Evolutionary conservation across 2,888 invertebrate genomes (phyloP).

Genomic region (Drymonia ruficornis): DNA sequence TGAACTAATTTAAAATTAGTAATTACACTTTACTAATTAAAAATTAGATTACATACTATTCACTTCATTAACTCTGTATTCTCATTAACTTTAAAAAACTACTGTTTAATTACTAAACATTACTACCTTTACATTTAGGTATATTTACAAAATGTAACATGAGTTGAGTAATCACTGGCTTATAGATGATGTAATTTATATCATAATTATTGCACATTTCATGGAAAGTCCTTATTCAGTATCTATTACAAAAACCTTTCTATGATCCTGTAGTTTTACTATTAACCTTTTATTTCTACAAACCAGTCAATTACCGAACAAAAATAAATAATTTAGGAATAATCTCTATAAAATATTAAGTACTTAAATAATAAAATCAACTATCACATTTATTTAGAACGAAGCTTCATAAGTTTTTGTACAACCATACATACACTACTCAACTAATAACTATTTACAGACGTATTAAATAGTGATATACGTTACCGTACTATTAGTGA

Average conservation of each 20-base stretch:
- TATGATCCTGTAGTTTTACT: slow-evolving; percentile 16
- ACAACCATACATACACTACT: slow-evolving; percentile 55
- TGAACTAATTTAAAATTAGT: slow-evolving; percentile 55
- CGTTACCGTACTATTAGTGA: slow-evolving; percentile 56
- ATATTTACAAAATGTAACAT: slow-evolving; percentile 61
- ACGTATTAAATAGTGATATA: slow-evolving; percentile 61
- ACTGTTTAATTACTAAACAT: slow-evolving; percentile 49
- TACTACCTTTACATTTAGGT: slow-evolving; percentile 57
- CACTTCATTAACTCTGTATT: slow-evolving; percentile 31
- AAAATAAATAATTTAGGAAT: slow-evolving; percentile 82
- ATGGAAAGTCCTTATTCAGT: slow-evolving; percentile 22
- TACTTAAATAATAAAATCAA: slow-evolving; percentile 82
- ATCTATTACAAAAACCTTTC: slow-evolving; percentile 23
- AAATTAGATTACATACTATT: slow-evolving; percentile 44
- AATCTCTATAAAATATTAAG: slow-evolving; percentile 78
- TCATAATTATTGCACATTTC: slow-evolving; percentile 45
- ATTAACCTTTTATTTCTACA: slow-evolving; percentile 12
- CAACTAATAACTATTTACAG: slow-evolving; percentile 43
- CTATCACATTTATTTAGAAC: slow-evolving; percentile 84
- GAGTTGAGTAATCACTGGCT: slow-evolving; percentile 50
- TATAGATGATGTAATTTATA: slow-evolving; percentile 34
- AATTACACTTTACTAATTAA: slow-evolving; percentile 51
- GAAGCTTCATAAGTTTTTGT: slow-evolving; percentile 75
- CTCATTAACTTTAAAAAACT: slow-evolving; percentile 48
- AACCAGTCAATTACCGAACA: slow-evolving; percentile 49